phyloP scores from a whole-genome alignment of 2,113 vertebrate genomes.

The Oreochromis tanganicae region DNA sequence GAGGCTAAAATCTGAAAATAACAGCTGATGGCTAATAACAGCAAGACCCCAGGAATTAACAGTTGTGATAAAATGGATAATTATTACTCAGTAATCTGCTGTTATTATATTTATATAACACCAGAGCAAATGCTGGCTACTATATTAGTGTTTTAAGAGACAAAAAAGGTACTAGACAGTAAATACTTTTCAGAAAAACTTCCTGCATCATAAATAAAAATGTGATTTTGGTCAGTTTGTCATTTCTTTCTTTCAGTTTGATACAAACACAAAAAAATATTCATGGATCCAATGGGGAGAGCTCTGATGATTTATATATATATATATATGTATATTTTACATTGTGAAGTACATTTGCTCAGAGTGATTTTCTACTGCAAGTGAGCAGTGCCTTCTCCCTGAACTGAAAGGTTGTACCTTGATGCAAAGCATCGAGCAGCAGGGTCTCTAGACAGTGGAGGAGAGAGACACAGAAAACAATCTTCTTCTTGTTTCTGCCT shows the following conservation, averaged over 20 bases:
- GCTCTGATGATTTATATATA: background rate
- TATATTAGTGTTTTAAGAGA: background rate
- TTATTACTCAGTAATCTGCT: background rate
- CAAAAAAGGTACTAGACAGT: background rate
- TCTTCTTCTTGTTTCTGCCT: slow-evolving; percentile 65
- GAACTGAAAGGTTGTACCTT: slow-evolving; percentile 49
- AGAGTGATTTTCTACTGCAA: background rate
- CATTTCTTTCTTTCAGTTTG: background rate
- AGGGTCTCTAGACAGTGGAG: slow-evolving; percentile 50
- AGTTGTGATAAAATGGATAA: slow-evolving; percentile 14
- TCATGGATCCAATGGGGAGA: background rate
- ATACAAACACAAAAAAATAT: background rate
- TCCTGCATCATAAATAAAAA: background rate
- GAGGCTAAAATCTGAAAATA: slow-evolving; percentile 56
- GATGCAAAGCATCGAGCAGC: slow-evolving; percentile 44
- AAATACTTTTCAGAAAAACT: background rate
- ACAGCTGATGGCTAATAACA: slow-evolving; percentile 47
- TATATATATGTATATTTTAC: rapidly evolving
- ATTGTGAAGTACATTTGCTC: background rate
- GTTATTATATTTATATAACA: background rate
- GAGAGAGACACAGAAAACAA: slow-evolving; percentile 60
- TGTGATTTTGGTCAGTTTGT: background rate
- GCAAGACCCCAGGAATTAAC: slow-evolving; percentile 12
- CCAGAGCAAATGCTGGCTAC: background rate
- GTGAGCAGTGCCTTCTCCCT: slow-evolving; percentile 28